Conservation (phyloP, 2,888 invertebrate genomes). For the Drosophila setosimentum region DNA sequence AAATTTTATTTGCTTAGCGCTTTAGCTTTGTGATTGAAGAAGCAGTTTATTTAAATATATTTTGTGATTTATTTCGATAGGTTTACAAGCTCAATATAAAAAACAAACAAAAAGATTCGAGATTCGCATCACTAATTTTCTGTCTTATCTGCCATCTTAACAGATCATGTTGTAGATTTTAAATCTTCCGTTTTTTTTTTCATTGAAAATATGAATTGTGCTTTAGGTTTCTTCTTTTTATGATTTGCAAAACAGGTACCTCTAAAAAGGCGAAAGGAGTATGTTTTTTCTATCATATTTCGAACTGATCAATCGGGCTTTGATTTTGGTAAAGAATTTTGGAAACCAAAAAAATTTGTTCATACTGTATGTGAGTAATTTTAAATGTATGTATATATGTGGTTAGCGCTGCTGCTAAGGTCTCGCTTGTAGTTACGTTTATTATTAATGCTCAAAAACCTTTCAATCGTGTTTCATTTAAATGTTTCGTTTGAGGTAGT, state of each 20-base stretch:
- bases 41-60: constrained; percentile 20
- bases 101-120: not conserved
- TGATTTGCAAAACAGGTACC: constrained; percentile 70
- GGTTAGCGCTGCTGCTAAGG: constrained; percentile 73
- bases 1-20: constrained; percentile 38
- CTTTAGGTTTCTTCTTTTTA: constrained; percentile 14
- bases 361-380: constrained; percentile 12
- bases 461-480: constrained; percentile 61
- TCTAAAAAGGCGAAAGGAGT: constrained; percentile 65
- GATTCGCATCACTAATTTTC: not conserved
- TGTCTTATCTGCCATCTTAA: constrained; percentile 5
- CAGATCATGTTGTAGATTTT: constrained; percentile 1
- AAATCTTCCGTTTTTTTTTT: not conserved
- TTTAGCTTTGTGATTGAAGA: constrained; percentile 44
- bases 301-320: constrained; percentile 33
- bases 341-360: constrained; percentile 3
- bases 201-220: constrained; percentile 8
- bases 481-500: constrained; percentile 77
- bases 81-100: not conserved
- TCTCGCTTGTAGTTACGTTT: constrained; percentile 77
- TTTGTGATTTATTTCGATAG: constrained; percentile 13
- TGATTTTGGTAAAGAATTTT: constrained; percentile 18
- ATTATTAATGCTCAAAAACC: constrained; percentile 76
- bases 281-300: constrained; percentile 11
- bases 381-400: constrained; percentile 55